These are phyloP conservation scores for Carettochelys insculpta DNA, from an alignment of 2,113 vertebrate genomes.

Conservation along the genomic window DNA sequence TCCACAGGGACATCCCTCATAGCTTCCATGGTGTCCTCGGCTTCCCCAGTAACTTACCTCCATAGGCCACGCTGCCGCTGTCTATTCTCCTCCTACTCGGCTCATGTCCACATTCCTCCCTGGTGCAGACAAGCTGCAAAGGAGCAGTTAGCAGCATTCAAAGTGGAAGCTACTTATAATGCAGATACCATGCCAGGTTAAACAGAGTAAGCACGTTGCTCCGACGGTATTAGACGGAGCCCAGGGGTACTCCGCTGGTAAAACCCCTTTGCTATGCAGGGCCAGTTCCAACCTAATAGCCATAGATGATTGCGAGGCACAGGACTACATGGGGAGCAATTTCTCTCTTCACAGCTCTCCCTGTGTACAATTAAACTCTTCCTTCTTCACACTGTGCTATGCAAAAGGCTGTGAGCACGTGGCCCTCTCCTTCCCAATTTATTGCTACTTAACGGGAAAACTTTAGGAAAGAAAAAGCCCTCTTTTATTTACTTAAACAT, in stretches of 20 bases:
- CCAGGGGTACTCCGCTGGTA: neutral
- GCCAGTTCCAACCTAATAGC: neutral
- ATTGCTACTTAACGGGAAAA: neutral
- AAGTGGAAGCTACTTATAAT: neutral
- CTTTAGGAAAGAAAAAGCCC: neutral
- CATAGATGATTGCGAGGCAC: neutral
- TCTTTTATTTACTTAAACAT: slow-evolving; percentile 26
- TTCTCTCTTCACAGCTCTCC: neutral
- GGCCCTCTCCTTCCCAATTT: neutral
- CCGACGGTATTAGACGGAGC: neutral
- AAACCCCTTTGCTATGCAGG: neutral
- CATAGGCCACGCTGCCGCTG: neutral
- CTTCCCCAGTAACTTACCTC: neutral
- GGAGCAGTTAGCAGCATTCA: neutral
- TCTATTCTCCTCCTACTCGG: neutral
- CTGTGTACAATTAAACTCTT: neutral
- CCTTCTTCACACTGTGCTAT: neutral
- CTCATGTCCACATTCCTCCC: neutral
- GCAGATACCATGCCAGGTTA: neutral
- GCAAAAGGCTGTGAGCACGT: no score
- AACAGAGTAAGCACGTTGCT: neutral
- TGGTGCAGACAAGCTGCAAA: neutral
- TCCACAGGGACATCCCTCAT: neutral
- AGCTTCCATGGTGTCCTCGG: neutral
- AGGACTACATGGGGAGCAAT: neutral